Evolutionary conservation across 1,140 invertebrate genomes (phyloP), one percentile per base, ranked within the genome.

Genomic region (Delia radicum): DNA sequence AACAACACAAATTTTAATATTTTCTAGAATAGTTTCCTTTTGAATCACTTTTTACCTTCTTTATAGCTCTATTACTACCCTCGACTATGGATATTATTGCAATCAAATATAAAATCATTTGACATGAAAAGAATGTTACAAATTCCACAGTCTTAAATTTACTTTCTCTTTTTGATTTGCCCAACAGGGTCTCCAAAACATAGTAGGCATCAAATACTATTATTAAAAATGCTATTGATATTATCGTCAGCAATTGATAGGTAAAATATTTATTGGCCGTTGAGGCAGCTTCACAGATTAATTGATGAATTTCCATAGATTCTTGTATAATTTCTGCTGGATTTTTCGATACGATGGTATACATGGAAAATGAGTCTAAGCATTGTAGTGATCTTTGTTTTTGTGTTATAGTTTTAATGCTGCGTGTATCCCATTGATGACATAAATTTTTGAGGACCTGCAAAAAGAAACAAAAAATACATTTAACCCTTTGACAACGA

Each of bases 151-250:
- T 84, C 37, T 84, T 85, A 67, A 86, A 86, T 77, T 85, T 84
- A 76, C 81, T 81, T 18, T 84, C 84, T 0, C 81, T 73, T 74
- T 81, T 84, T 27, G 84, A 82, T 75, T 83, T 83, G 24, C 84
- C 84, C 71, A 86, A 37, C n/a, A 85, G 24, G 2, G 84, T 86
- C n/a, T 85, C 84, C n/a, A 86, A 62, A 0, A 86, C 82, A 37
- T 86, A 86, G 37, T 86, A 86, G 0, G 84, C 83, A 81, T 86
- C 84, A 6, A 86, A 86, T 21, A 86, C 84, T 29, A 86, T 86
- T 42, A 86, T 85, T 6, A 86, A 78, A 74, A 86, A 86, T 5
- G 84, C 83, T 42, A 86, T 85, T 5, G 82, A 84, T 21, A 85
- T 83, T 62, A 86, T 86, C 21, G 84, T 85, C 15, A 86, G 42